Evolutionary conservation across 2,888 invertebrate genomes (phyloP).

Genomic region (Aphodius sticticus): DNA sequence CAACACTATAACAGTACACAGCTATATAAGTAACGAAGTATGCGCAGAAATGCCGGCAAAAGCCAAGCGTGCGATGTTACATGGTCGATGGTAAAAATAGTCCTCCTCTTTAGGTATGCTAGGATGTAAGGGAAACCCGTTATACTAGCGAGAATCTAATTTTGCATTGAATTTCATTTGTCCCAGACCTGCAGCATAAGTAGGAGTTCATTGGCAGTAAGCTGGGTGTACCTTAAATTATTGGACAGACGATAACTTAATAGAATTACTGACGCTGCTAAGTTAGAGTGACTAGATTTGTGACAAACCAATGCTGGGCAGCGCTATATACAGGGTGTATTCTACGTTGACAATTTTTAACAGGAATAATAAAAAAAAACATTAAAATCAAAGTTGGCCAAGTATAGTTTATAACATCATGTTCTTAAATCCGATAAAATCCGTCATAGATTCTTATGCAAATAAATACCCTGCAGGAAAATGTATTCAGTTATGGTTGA

Average conservation of each 20-base stretch:
- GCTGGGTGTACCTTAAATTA: background rate
- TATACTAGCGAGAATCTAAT: background rate
- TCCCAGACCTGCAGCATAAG: background rate
- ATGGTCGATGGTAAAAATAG: background rate
- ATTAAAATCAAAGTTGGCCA: too few relatives aligned
- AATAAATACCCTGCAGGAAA: too few relatives aligned
- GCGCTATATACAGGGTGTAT: too few relatives aligned
- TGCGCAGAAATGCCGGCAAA: background rate
- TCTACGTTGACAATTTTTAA: too few relatives aligned
- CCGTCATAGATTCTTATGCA: too few relatives aligned
- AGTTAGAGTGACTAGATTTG: too few relatives aligned
- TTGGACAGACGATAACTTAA: background rate
- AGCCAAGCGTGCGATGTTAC: background rate
- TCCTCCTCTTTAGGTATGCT: background rate
- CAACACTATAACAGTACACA: background rate
- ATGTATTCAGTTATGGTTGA: too few relatives aligned
- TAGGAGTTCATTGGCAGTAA: background rate
- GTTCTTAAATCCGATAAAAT: too few relatives aligned
- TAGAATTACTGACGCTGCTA: too few relatives aligned
- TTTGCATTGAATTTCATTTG: background rate
- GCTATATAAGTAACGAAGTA: background rate
- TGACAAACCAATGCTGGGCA: too few relatives aligned
- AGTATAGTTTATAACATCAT: too few relatives aligned
- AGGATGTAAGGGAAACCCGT: background rate
- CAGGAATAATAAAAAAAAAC: too few relatives aligned